Percentiles rank a stretch among this genome's conserved stretches.
phyloP scores from a whole-genome alignment of 2,797 vertebrate genomes.

The Falco peregrinus region DNA sequence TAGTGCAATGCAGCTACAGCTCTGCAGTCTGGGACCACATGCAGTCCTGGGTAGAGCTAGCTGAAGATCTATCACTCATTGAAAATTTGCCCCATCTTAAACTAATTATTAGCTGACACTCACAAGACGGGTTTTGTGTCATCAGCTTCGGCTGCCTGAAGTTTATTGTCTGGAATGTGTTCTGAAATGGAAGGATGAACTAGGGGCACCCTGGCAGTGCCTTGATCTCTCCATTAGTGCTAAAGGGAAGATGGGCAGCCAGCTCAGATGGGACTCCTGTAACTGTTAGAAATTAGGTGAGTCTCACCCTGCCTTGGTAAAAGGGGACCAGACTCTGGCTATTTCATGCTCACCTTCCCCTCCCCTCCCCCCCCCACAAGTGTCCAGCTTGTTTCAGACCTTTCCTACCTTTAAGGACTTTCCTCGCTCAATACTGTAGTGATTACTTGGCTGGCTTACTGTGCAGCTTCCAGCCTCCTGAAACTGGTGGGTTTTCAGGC shows the following conservation, averaged over 20 bases:
- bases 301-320: not conserved
- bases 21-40: not conserved
- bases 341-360: not conserved
- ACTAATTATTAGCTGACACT: not conserved
- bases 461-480: not conserved
- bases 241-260: not conserved
- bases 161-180: not conserved
- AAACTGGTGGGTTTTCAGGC: not conserved
- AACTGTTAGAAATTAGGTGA: not conserved
- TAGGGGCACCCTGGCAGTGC: not conserved
- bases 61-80: not conserved
- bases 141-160: not conserved
- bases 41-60: not conserved
- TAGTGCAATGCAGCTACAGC: not conserved
- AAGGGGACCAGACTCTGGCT: not conserved
- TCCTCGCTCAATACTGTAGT: not conserved
- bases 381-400: not conserved
- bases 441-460: not conserved
- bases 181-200: not conserved
- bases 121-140: not conserved
- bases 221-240: not conserved
- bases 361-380: not conserved
- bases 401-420: not conserved
- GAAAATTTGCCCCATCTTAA: not conserved
- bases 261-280: not conserved